Evolutionary conservation across 1,140 invertebrate genomes (phyloP).

Genomic region (Galleria mellonella): DNA sequence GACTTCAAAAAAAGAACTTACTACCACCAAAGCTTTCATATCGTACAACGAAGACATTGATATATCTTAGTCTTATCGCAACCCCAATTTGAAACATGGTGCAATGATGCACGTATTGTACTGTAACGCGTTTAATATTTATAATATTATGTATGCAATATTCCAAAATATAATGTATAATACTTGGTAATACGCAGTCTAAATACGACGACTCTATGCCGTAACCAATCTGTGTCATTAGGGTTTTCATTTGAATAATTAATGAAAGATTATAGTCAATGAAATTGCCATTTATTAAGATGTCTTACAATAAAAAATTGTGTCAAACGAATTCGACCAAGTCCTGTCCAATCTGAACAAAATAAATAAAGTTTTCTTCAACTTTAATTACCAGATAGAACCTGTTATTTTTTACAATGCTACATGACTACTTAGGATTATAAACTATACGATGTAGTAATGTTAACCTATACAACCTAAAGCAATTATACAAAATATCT

Average conservation of each 20-base stretch:
- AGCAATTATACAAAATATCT: constrained; percentile 70
- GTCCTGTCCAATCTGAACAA: constrained; percentile 41
- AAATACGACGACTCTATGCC: too few species aligned
- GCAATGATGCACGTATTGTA: too few species aligned
- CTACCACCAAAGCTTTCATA: too few species aligned
- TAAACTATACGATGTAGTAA: constrained; percentile 38
- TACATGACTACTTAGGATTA: constrained; percentile 37
- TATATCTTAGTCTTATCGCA: too few species aligned
- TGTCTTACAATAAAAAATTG: constrained; percentile 44
- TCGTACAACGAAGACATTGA: too few species aligned
- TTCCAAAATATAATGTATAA: too few species aligned
- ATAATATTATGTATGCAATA: too few species aligned
- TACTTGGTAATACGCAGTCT: too few species aligned
- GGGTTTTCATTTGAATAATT: constrained; percentile 16
- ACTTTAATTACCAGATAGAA: constrained; percentile 47
- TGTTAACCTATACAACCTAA: constrained; percentile 66
- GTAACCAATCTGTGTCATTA: too few species aligned
- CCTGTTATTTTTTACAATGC: constrained; percentile 51
- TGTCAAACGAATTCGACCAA: constrained; percentile 37
- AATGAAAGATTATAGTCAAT: constrained; percentile 11
- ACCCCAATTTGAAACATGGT: too few species aligned
- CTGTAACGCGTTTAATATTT: too few species aligned
- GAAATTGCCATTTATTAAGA: constrained; percentile 53
- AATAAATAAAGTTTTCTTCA: constrained; percentile 57
- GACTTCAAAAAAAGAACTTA: constrained; percentile 23